Evolutionary conservation across 2,797 vertebrate genomes (phyloP), one percentile per base, ranked within the genome.

Genomic region (Mastacembelus armatus): DNA sequence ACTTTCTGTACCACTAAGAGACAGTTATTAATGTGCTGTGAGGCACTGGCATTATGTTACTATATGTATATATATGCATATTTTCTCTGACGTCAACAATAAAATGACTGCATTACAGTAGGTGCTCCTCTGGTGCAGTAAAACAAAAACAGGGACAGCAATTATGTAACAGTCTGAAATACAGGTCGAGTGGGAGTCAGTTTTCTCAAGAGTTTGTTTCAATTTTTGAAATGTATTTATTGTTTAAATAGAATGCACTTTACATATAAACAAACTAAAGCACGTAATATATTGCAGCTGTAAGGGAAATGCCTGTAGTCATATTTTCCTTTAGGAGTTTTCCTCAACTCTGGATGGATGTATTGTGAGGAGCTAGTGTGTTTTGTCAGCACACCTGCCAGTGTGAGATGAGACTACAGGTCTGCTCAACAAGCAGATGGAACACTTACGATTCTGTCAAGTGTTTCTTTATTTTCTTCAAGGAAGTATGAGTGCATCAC

Each of bases 341-440:
- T 77, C 38, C 36, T 64, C 35, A 36, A 39, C 30, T 78, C 40
- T 77, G 30, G 59, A 51, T 63, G 44, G 39, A 62, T 66, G 48
- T 42, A 62, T 66, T 49, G 59, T 36, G 44, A 60, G 12, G 39
- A 62, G 26, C 16, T 39, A 36, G 38, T 63, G 36, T 70, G 76
- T 74, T 66, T 43, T 62, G 54, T 51, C 63, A 70, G 62, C 62
- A 39, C 78, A 76, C 54, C 74, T 81, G 83, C 69, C 66, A 66
- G 71, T 26, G 39, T 78, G n/a, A n/a, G n/a, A 49, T 62, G 57
- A 68, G 51, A n/a, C n/a, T 56, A 58, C 77, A 88, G 65, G 63
- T 85, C 70, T 54, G 68, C 56, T 59, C 30, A 47, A 61, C 60
- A 71, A 80, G 69, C 81, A 87, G 80, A 77, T 79, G 72, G 61